Percentiles rank a stretch among this genome's conserved stretches.
Evolutionary conservation across 1,140 invertebrate genomes (phyloP).

Genomic region (Bombyx mandarina): DNA sequence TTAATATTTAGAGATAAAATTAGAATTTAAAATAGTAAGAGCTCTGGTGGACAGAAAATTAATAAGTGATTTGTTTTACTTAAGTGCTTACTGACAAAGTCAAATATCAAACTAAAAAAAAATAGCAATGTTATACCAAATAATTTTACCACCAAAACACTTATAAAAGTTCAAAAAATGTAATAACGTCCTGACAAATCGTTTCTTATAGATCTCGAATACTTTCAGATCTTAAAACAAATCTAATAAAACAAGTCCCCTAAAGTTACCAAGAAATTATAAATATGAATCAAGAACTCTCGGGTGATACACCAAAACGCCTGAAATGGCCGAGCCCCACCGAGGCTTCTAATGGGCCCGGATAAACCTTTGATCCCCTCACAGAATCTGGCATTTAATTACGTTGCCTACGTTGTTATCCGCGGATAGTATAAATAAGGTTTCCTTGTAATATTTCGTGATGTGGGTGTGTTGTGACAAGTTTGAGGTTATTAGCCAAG

Average conservation of each 20-base stretch:
- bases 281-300: conserved; percentile 1
- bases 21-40: too few relatives aligned
- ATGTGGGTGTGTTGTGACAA: background rate
- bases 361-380: conserved; percentile 15
- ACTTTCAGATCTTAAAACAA: background rate
- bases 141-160: too few relatives aligned
- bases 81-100: too few relatives aligned
- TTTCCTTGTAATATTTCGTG: background rate
- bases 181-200: too few relatives aligned
- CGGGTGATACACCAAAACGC: background rate
- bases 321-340: too few relatives aligned
- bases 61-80: too few relatives aligned
- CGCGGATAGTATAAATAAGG: conserved; percentile 8
- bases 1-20: too few relatives aligned
- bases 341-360: conserved; percentile 6
- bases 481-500: background rate
- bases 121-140: too few relatives aligned
- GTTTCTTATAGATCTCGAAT: too few relatives aligned
- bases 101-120: too few relatives aligned
- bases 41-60: too few relatives aligned
- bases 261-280: background rate
- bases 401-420: conserved; percentile 9
- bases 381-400: conserved; percentile 15
- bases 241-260: background rate
- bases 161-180: too few relatives aligned